Evolutionary conservation across 2,888 invertebrate species (phyloP).

Genomic region (Suillia variegata): DNA sequence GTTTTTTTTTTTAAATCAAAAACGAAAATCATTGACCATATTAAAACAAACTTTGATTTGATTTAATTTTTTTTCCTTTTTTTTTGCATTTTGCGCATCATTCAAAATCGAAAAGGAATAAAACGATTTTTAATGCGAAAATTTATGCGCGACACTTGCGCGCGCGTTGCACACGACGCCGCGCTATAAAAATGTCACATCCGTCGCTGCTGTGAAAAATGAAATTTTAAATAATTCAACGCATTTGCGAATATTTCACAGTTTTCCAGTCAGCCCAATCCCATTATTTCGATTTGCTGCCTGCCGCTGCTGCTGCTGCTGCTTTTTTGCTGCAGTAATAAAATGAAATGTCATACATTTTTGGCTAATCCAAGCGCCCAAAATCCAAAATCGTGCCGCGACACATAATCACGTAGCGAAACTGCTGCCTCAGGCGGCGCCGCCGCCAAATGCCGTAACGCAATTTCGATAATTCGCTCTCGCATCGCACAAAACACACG

Average conservation of each 20-base stretch:
- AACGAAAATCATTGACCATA: too few relatives aligned
- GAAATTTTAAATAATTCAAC: conserved; percentile 24
- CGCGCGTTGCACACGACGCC: neutral
- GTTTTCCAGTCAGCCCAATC: neutral
- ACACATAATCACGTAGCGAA: conserved; percentile 23
- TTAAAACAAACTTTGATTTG: too few relatives aligned
- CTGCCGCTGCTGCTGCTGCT: neutral
- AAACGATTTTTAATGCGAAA: neutral
- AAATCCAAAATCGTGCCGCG: conserved; percentile 22
- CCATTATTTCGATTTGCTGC: neutral
- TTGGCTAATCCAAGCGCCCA: conserved; percentile 19
- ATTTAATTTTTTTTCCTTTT: too few relatives aligned
- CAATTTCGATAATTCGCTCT: conserved; percentile 23
- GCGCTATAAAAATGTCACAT: conserved; percentile 20
- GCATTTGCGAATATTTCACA: conserved; percentile 1
- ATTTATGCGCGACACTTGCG: neutral
- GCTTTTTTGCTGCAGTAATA: neutral
- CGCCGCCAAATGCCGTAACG: conserved; percentile 24
- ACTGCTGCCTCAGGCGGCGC: too few relatives aligned
- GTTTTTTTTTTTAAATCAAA: too few relatives aligned
- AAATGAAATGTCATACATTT: neutral
- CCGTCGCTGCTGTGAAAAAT: conserved; percentile 20
- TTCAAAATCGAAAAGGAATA: too few relatives aligned
- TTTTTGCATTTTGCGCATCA: too few relatives aligned
- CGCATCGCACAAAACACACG: neutral